Conservation (phyloP, 1,140 invertebrate genomes). For the Apis florea region DNA sequence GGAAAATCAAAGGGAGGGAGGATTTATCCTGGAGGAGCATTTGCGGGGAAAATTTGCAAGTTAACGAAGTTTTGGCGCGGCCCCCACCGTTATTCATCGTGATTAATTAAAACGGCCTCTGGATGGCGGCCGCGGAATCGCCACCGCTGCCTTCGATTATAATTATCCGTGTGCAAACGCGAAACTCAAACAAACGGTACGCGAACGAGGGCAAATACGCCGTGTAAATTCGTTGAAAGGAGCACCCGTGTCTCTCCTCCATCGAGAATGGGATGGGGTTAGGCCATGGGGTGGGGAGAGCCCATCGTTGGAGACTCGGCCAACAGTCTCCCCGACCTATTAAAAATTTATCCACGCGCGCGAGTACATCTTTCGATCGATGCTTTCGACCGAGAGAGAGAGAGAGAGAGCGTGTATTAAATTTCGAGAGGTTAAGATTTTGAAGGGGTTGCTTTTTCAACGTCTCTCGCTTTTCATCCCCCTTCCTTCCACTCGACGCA, state of each 20-base stretch:
- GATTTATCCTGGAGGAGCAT: constrained; percentile 5
- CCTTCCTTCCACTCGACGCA: background rate
- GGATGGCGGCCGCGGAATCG: constrained; percentile 28
- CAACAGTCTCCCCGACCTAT: background rate
- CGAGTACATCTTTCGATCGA: background rate
- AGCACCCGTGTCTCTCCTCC: background rate
- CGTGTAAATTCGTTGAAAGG: constrained; percentile 47
- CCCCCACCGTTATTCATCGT: constrained; percentile 42
- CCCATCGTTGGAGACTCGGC: too few species aligned
- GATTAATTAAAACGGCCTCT: constrained; percentile 42
- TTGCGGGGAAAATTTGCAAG: constrained; percentile 40
- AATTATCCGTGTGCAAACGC: constrained; percentile 51
- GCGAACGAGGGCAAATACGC: constrained; percentile 38
- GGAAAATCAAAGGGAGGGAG: background rate
- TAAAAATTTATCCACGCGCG: constrained; percentile 36
- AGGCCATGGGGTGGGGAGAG: background rate
- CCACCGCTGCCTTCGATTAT: constrained; percentile 35
- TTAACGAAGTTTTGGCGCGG: constrained; percentile 44
- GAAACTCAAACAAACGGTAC: constrained; percentile 35
- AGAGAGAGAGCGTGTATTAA: background rate
- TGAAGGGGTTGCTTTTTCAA: background rate
- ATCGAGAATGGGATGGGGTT: background rate
- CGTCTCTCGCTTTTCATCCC: constrained; percentile 8
- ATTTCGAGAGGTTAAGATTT: too few species aligned
- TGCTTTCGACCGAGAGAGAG: background rate